phyloP scores from a whole-genome alignment of 2,888 invertebrate genomes.

The Meteorus colon region DNA sequence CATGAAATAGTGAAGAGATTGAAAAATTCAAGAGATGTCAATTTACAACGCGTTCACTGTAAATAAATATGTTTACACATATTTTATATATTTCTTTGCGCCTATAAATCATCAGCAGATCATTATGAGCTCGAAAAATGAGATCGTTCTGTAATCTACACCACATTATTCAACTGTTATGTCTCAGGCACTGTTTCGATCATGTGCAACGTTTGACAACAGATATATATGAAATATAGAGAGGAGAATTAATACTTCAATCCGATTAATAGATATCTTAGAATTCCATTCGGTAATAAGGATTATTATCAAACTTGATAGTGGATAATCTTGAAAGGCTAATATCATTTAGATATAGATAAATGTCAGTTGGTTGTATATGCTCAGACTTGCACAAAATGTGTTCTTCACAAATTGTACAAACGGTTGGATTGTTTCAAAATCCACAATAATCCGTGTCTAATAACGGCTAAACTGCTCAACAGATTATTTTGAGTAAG shows the following conservation, averaged over 20 bases:
- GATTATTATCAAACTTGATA: background rate
- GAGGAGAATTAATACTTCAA: background rate
- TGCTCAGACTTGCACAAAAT: constrained; percentile 27
- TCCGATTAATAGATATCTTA: background rate
- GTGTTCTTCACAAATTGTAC: constrained; percentile 46
- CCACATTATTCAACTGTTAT: too few species aligned
- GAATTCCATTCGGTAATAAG: constrained; percentile 28
- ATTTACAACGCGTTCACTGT: background rate
- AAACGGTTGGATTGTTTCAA: constrained; percentile 47
- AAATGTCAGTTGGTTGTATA: constrained; percentile 24
- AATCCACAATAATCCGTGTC: constrained; percentile 52
- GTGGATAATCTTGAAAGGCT: background rate
- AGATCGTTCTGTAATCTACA: too few species aligned
- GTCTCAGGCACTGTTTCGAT: too few species aligned
- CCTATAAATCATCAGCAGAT: constrained; percentile 24
- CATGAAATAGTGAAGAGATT: background rate
- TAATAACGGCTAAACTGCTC: constrained; percentile 46
- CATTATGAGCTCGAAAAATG: constrained; percentile 42
- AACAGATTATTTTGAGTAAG: constrained; percentile 41
- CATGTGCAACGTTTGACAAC: too few species aligned
- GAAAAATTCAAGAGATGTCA: background rate
- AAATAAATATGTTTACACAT: background rate
- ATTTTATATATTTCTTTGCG: background rate
- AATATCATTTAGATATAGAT: constrained; percentile 4
- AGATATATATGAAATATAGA: background rate